These are phyloP conservation scores for Caenorhabditis sp. DNA, from an alignment of 2,888 invertebrate genomes.

Conservation along the genomic window DNA sequence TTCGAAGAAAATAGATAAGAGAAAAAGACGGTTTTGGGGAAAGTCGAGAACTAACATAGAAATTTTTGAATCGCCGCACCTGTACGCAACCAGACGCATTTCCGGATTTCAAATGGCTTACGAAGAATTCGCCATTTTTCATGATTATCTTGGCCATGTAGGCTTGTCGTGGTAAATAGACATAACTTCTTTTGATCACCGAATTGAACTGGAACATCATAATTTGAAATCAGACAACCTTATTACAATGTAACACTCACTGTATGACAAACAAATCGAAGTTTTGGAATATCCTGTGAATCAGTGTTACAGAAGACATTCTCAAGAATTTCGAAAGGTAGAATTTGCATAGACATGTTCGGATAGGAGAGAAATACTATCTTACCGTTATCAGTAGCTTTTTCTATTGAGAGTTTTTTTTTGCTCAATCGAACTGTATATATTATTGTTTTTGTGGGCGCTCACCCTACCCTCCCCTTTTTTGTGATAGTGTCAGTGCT, in stretches of 20 bases:
- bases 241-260: constrained; percentile 6
- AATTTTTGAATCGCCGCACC: constrained; percentile 39
- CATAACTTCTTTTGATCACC: constrained; percentile 33
- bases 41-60: constrained; percentile 32
- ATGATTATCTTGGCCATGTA: constrained; percentile 27
- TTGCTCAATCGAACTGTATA: constrained; percentile 19
- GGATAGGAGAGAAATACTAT: constrained; percentile 23
- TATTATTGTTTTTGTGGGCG: neutral
- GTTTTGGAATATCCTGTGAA: constrained; percentile 27
- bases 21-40: constrained; percentile 5
- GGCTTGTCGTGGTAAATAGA: constrained; percentile 27
- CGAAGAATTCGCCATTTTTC: constrained; percentile 19
- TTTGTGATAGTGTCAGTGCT: neutral
- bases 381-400: constrained; percentile 33
- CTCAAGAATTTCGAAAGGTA: constrained; percentile 26
- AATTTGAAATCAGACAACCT: neutral
- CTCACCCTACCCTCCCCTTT: neutral
- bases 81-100: constrained; percentile 28
- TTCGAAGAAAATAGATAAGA: constrained; percentile 22
- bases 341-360: constrained; percentile 24
- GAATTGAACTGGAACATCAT: constrained; percentile 30
- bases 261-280: constrained; percentile 21
- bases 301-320: constrained; percentile 19
- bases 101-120: constrained; percentile 33
- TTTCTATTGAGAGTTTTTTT: constrained; percentile 16